These are phyloP conservation scores for Rhinichthys osculus DNA, from an alignment of 2,797 vertebrate genomes.

Conservation along the genomic window DNA sequence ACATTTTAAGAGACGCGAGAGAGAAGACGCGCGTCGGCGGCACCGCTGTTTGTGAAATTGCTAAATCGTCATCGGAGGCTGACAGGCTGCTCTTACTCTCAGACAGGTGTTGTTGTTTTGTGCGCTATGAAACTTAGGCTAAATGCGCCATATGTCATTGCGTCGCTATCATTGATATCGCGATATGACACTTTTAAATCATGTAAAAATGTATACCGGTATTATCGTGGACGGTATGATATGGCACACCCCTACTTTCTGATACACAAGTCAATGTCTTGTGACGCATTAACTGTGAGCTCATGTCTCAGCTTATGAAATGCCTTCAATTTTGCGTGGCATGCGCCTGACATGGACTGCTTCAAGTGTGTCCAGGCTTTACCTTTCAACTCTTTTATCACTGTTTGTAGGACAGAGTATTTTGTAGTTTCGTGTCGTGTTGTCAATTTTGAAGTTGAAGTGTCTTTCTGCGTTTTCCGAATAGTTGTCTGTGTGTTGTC, in stretches of 20 bases:
- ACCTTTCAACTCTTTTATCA: neutral
- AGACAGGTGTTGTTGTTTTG: too few species aligned
- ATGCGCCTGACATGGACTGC: neutral
- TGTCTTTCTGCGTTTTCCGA: neutral
- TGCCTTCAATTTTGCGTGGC: neutral
- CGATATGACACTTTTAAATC: too few species aligned
- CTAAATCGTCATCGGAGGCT: too few species aligned
- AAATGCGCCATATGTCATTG: too few species aligned
- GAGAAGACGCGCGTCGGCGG: too few species aligned
- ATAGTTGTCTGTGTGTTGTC: neutral
- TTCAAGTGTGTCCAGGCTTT: neutral
- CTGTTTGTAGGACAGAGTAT: neutral
- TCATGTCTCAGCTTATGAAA: neutral
- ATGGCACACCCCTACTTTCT: neutral
- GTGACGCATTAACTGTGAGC: neutral
- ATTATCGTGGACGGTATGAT: too few species aligned
- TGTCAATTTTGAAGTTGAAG: conserved; percentile 7
- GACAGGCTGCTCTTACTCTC: too few species aligned
- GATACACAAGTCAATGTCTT: neutral
- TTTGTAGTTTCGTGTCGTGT: conserved; percentile 1
- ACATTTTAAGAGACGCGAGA: too few species aligned
- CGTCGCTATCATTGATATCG: too few species aligned
- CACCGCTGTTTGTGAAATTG: too few species aligned
- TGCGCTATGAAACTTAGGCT: too few species aligned
- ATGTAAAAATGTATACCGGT: too few species aligned